phyloP scores from a whole-genome alignment of 2,113 vertebrate genomes.

The Scopus umbretta region DNA sequence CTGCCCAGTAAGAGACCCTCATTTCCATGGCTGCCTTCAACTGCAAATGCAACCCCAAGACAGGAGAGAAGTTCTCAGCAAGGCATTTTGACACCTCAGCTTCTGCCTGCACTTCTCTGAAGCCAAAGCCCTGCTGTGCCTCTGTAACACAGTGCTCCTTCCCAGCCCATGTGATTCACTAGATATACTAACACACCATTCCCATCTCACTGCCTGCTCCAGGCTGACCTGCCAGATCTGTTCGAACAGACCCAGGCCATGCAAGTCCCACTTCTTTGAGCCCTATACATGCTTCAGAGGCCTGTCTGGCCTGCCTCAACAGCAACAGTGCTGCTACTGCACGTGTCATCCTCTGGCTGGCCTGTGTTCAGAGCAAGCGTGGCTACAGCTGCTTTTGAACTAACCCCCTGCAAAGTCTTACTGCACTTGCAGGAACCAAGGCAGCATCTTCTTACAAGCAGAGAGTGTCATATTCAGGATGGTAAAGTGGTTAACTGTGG shows the following conservation, averaged over 20 bases:
- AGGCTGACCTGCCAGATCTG: not conserved
- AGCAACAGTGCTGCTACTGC: not conserved
- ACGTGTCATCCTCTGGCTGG: not conserved
- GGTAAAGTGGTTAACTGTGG: not conserved
- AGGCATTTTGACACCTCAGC: not conserved
- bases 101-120: not conserved
- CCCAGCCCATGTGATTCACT: not conserved
- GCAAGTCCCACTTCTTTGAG: not conserved
- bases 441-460: not conserved
- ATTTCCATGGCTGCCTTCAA: conserved; percentile 90
- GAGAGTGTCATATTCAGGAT: not conserved
- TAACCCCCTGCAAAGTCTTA: not conserved
- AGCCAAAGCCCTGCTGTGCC: not conserved
- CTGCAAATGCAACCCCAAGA: conserved; percentile 64
- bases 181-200: not conserved
- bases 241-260: not conserved
- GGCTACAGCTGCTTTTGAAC: not conserved
- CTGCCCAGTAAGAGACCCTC: conserved; percentile 92
- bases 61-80: not conserved
- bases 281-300: not conserved
- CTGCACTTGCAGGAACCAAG: not conserved
- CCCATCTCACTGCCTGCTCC: not conserved
- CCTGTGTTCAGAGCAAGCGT: not conserved
- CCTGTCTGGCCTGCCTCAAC: not conserved
- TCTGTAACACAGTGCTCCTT: not conserved